These are phyloP conservation scores for Oryzias javanicus DNA, from an alignment of 2,113 vertebrate genomes.

Conservation along the genomic window DNA sequence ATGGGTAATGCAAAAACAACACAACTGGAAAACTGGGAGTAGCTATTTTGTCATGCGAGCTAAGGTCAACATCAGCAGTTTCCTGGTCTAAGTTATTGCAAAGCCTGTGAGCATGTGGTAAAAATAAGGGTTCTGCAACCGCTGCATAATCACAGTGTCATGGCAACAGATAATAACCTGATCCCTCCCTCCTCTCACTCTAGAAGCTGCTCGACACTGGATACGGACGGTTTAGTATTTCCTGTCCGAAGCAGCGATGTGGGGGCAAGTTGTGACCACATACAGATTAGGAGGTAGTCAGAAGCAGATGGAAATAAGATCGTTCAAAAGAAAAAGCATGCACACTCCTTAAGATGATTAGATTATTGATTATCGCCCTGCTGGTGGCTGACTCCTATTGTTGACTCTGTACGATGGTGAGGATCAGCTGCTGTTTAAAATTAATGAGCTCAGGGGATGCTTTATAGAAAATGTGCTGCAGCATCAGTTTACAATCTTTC, in stretches of 20 bases:
- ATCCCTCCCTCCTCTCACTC: constrained; percentile 42
- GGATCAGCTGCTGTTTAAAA: constrained; percentile 33
- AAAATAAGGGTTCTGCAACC: background rate
- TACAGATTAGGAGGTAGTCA: constrained; percentile 2
- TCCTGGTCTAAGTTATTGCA: no score
- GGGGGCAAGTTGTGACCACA: background rate
- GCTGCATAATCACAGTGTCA: constrained; percentile 31
- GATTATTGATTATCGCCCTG: no score
- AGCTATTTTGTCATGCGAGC: no score
- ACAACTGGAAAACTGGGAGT: no score
- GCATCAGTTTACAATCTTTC: no score
- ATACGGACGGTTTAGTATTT: constrained; percentile 56
- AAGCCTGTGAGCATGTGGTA: no score
- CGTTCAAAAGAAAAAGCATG: background rate
- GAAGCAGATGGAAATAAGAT: background rate
- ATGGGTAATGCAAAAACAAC: no score
- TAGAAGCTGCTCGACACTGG: constrained; percentile 50
- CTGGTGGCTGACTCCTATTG: background rate
- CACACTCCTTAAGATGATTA: background rate
- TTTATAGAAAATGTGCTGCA: background rate
- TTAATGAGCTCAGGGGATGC: constrained; percentile 44
- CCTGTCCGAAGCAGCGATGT: constrained; percentile 36
- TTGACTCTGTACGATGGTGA: background rate
- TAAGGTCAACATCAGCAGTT: no score
- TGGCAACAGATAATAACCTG: constrained; percentile 50